A percentile compares a stretch with the other conserved stretches of the same genome.
These are phyloP conservation scores for Apis dorsata DNA, from an alignment of 1,140 invertebrate species.

Conservation along the genomic window DNA sequence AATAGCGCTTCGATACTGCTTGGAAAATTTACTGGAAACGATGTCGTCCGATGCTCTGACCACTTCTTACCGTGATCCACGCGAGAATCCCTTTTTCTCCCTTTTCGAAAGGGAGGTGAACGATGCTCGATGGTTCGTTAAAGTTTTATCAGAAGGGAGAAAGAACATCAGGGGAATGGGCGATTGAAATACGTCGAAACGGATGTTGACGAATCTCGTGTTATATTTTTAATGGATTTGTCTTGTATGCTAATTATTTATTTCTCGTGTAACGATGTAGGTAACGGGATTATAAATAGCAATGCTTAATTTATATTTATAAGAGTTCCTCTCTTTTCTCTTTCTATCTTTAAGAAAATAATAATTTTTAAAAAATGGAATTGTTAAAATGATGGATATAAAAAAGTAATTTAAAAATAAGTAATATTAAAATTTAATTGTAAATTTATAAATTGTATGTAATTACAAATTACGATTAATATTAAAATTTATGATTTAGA, in stretches of 20 bases:
- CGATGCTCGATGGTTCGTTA: conserved; percentile 55
- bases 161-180: not conserved
- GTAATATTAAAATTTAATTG: too few relatives aligned
- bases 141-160: conserved; percentile 51
- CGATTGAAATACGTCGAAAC: conserved; percentile 21
- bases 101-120: conserved; percentile 38
- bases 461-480: too few relatives aligned
- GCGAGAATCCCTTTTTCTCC: conserved; percentile 16
- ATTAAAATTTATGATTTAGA: too few relatives aligned
- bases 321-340: too few relatives aligned
- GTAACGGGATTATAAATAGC: not conserved
- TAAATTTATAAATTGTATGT: too few relatives aligned
- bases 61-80: conserved; percentile 50
- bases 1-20: conserved; percentile 14
- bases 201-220: not conserved
- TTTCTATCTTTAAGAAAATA: too few relatives aligned
- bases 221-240: not conserved
- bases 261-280: not conserved
- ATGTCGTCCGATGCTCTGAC: conserved; percentile 55
- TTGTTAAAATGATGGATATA: too few relatives aligned
- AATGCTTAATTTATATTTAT: too few relatives aligned
- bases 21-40: conserved; percentile 69
- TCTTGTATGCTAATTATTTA: too few relatives aligned
- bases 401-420: too few relatives aligned
- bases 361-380: too few relatives aligned